Evolutionary conservation across 2,888 invertebrate genomes (phyloP).

Genomic region (Drosophila picticornis): DNA sequence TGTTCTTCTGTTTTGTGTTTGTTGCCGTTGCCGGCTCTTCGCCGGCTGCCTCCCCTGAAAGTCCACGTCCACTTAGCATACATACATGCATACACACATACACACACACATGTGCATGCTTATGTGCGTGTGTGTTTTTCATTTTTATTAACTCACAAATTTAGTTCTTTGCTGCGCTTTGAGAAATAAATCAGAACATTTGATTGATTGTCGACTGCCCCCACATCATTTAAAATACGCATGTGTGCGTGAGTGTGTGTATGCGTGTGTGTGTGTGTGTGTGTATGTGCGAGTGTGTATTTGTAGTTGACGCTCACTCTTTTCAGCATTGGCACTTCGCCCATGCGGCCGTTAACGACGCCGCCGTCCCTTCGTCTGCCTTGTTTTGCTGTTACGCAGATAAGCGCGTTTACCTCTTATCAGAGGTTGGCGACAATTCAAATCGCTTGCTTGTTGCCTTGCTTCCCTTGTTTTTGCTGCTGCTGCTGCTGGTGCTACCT

Average conservation of each 20-base stretch:
- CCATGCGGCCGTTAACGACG: conserved; percentile 19
- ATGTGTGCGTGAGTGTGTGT: neutral
- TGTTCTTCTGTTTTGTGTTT: conserved; percentile 53
- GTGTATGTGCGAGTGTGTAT: neutral
- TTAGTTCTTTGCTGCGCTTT: conserved; percentile 46
- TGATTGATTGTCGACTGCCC: conserved; percentile 57
- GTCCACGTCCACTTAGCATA: conserved; percentile 24
- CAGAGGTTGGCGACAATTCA: conserved; percentile 50
- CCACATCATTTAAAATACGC: conserved; percentile 25
- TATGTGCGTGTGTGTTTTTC: conserved; percentile 9
- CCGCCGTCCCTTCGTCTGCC: conserved; percentile 53
- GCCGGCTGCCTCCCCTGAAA: conserved; percentile 49
- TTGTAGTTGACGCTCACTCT: conserved; percentile 14
- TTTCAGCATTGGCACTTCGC: conserved; percentile 52
- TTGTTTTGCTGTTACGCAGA: conserved; percentile 32
- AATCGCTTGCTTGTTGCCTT: conserved; percentile 30
- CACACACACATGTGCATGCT: neutral
- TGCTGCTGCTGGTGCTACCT: conserved; percentile 10
- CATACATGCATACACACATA: neutral
- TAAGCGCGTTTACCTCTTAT: conserved; percentile 50
- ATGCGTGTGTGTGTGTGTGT: neutral
- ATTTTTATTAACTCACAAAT: conserved; percentile 33
- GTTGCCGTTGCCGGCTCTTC: conserved; percentile 64
- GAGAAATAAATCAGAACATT: conserved; percentile 55
- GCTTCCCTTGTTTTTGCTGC: conserved; percentile 3